Percentiles rank a stretch among this genome's conserved stretches.
Evolutionary conservation across 2,888 invertebrate species (phyloP).

Genomic region (Calliphora vomitoria): DNA sequence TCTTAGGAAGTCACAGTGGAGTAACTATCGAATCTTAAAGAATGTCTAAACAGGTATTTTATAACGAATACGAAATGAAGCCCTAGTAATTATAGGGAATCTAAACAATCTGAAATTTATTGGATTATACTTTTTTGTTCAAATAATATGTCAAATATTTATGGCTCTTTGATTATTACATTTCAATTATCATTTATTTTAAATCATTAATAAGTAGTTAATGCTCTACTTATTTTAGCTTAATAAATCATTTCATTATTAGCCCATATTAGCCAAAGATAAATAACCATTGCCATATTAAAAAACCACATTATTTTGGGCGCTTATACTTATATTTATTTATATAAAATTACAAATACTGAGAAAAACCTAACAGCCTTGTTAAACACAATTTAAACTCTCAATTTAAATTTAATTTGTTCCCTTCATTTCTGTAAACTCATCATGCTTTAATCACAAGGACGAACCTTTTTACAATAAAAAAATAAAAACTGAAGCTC

Average conservation of each 20-base stretch:
- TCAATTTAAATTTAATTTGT: not conserved
- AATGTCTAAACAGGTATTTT: no score
- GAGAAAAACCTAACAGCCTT: not conserved
- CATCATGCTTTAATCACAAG: slow-evolving; percentile 6
- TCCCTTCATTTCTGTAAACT: not conserved
- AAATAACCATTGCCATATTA: slow-evolving; percentile 16
- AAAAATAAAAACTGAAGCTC: not conserved
- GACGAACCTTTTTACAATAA: not conserved
- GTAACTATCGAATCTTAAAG: no score
- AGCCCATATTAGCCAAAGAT: not conserved
- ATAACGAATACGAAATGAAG: no score
- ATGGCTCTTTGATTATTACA: no score
- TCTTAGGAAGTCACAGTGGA: no score
- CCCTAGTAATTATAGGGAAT: no score
- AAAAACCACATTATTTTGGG: not conserved
- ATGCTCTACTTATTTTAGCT: slow-evolving; percentile 9
- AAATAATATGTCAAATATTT: no score
- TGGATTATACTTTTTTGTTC: no score
- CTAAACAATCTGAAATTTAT: no score
- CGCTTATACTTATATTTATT: not conserved
- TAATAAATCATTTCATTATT: slow-evolving; percentile 24
- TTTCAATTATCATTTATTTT: no score
- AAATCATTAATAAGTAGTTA: not conserved
- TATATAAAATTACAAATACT: not conserved
- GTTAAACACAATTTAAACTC: not conserved